Evolutionary conservation across 37 sponge, comb jelly and placozoan genomes (phyloP).

Genomic region (Oopsacas minuta): DNA sequence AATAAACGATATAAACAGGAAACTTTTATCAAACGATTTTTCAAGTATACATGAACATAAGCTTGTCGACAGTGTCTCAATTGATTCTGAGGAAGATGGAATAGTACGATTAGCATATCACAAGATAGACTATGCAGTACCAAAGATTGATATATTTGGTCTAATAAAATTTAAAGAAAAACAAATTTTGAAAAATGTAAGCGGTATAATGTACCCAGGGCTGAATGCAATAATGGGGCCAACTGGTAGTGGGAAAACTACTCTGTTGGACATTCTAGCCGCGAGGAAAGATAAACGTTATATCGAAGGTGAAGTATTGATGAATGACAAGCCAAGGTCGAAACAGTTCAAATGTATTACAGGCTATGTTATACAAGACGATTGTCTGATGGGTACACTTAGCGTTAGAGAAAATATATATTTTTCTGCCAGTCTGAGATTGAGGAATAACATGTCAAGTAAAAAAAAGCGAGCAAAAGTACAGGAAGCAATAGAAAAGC

Average conservation of each 20-base stretch:
- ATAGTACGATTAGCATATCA: neutral
- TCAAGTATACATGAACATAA: too few species aligned
- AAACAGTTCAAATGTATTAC: conserved; percentile 18
- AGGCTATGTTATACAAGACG: conserved; percentile 45
- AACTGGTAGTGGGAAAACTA: conserved; percentile 27
- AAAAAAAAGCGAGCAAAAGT: conserved; percentile 44
- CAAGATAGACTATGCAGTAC: neutral
- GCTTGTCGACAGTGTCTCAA: neutral
- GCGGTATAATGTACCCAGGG: conserved; percentile 24
- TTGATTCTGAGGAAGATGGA: neutral
- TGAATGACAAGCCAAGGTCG: neutral
- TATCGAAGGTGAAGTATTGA: neutral
- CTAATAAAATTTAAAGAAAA: neutral
- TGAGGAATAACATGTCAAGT: conserved; percentile 25
- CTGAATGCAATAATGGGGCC: conserved; percentile 28
- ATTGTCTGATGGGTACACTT: conserved; percentile 64
- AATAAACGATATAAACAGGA: neutral
- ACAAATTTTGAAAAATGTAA: neutral
- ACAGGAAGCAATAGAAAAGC: conserved; percentile 46
- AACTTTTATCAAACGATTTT: neutral
- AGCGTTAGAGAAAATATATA: conserved; percentile 60
- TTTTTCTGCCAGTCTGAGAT: conserved; percentile 67
- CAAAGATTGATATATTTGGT: neutral
- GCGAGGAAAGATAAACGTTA: neutral
- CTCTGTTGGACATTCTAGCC: conserved; percentile 23